Evolutionary conservation across 2,113 vertebrate genomes (phyloP), one percentile per base, ranked within the genome.

Genomic region (Phalacrocorax aristotelis): DNA sequence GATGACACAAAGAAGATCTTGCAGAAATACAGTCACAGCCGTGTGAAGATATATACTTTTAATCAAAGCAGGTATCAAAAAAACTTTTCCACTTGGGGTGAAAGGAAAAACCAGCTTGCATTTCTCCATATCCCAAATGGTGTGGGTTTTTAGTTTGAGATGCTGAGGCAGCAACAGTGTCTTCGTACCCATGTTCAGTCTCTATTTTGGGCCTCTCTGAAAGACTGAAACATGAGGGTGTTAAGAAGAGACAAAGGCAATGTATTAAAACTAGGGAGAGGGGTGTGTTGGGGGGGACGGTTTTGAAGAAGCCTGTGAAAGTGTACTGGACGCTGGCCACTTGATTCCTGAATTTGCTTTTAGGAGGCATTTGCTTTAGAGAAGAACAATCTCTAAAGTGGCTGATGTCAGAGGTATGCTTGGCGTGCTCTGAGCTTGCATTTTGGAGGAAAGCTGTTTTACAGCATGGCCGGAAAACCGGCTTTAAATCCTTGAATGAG

Each of bases 1-100:
- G 99, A 99, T 3, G 99, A 99, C 97, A 99, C 99, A 1, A 99
- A 99, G 97, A 99, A 99, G 98, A 99, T 99, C 97, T 96, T 99
- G 96, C 99, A 99, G 98, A 99, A 99, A 62, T 99, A 99, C 94
- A 98, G 98, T 76, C 99, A 99, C 93, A 99, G 99, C 96, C 98
- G 98, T 12, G 98, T 99, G 97, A 99, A 99, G 95, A 99, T 99
- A 68, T 98, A 99, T 94, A 99, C 99, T 72, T 99, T 99, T 96
- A 99, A 99, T 98, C 99, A 99, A 98, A 99, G 99, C 99, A 99
- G 99, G 99, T 99, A 99, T 49, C 72, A 72, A 70, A 82, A 79
- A 51, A n/a, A n/a, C 38, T 76, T 68, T 62, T 85, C 58, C 30
- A 3, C 49, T 48, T 72, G 29, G 34, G 49, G 9, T 26, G n/a